phyloP scores from a whole-genome alignment of 2,113 vertebrate species.

The Peromyscus polionotus region DNA sequence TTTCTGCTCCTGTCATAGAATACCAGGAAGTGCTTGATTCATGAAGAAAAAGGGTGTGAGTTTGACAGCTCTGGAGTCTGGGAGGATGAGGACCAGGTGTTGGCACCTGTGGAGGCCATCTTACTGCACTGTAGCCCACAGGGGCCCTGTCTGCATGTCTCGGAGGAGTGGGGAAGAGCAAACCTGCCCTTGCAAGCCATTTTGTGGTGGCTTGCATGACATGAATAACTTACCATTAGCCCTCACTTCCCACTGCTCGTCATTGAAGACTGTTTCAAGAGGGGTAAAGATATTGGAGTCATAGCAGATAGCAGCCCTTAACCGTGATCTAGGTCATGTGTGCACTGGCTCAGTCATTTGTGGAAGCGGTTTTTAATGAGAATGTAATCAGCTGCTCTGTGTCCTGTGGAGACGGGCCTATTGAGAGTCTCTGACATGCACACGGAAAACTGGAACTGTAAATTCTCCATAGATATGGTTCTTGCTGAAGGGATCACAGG shows the following conservation, averaged over 20 bases:
- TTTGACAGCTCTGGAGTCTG: background rate
- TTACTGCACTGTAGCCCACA: background rate
- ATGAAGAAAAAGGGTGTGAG: background rate
- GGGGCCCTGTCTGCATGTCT: background rate
- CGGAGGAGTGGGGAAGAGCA: background rate
- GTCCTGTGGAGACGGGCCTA: background rate
- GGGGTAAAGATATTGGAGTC: background rate
- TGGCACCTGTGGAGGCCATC: background rate
- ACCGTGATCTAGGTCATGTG: background rate
- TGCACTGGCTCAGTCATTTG: background rate
- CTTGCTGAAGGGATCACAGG: background rate
- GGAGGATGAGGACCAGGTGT: background rate
- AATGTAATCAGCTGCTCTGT: background rate
- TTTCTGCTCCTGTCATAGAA: background rate
- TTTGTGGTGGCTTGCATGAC: background rate
- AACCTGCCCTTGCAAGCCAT: too few species aligned
- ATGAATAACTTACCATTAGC: too few species aligned
- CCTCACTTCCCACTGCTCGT: too few species aligned
- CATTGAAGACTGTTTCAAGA: background rate
- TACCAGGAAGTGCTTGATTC: background rate
- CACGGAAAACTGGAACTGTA: background rate
- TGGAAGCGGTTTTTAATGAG: background rate
- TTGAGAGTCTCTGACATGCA: background rate
- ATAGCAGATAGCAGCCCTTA: background rate
- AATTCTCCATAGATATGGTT: background rate